Percentiles rank a stretch among this genome's conserved stretches.
Evolutionary conservation across 2,113 vertebrate species (phyloP).

Genomic region (human): DNA sequence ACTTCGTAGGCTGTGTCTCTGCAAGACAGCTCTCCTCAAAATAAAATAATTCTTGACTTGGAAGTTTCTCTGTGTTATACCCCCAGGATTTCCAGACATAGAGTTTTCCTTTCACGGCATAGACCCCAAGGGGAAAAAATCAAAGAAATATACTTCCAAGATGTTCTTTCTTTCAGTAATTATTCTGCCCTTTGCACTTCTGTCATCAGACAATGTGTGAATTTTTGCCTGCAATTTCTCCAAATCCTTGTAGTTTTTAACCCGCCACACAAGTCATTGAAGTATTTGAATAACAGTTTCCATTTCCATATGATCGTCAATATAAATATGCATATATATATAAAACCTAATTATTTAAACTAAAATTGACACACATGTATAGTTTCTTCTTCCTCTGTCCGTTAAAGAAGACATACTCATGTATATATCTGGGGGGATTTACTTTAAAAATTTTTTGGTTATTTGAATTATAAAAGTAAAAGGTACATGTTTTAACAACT

Average conservation of each 20-base stretch:
- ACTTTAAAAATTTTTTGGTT: neutral
- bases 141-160: neutral
- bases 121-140: neutral
- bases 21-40: neutral
- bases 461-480: neutral
- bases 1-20: neutral
- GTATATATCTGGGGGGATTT: neutral
- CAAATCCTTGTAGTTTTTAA: neutral
- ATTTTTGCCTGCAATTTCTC: neutral
- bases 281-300: neutral
- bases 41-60: neutral
- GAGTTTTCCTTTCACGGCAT: neutral
- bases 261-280: neutral
- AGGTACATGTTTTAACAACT: neutral
- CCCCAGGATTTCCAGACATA: neutral
- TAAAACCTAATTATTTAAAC: constrained; percentile 10
- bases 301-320: neutral
- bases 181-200: neutral
- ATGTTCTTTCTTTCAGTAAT: neutral
- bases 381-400: neutral
- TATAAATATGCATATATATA: neutral
- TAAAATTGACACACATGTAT: neutral
- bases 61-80: neutral
- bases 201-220: neutral
- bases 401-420: neutral